Percentiles rank a stretch among this genome's conserved stretches.
These are phyloP conservation scores for Leptopilina syphax DNA, from an alignment of 2,888 invertebrate species.

Conservation along the genomic window DNA sequence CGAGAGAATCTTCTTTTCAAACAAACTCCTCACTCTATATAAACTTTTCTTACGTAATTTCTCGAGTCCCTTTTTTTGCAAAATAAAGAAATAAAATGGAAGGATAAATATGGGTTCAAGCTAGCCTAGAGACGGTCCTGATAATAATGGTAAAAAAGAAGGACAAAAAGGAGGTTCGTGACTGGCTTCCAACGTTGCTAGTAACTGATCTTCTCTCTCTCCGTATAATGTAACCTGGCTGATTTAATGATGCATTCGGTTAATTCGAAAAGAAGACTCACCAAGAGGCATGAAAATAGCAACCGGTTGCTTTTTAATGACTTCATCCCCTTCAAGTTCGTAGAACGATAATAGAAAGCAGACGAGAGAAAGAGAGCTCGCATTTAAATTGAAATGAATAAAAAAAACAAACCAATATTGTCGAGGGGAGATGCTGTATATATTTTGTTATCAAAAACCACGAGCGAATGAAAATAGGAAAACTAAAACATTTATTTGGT, in stretches of 20 bases:
- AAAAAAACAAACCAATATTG: background rate
- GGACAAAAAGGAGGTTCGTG: slow-evolving; percentile 14
- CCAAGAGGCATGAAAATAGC: slow-evolving; percentile 34
- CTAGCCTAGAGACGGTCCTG: slow-evolving; percentile 28
- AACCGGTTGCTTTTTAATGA: slow-evolving; percentile 39
- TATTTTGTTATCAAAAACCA: background rate
- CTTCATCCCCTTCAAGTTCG: slow-evolving; percentile 31
- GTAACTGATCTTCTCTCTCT: background rate
- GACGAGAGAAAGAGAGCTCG: background rate
- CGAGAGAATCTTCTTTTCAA: slow-evolving; percentile 5
- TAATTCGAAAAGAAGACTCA: slow-evolving; percentile 25
- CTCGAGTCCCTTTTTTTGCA: background rate
- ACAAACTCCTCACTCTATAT: background rate
- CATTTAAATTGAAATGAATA: slow-evolving; percentile 25
- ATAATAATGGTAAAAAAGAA: background rate
- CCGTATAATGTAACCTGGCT: slow-evolving; percentile 14
- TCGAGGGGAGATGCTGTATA: background rate
- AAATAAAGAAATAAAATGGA: no score
- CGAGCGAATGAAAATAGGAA: background rate
- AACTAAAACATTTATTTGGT: no score
- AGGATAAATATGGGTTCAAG: background rate
- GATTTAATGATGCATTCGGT: slow-evolving; percentile 18
- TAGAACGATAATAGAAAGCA: slow-evolving; percentile 33
- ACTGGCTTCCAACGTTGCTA: slow-evolving; percentile 18
- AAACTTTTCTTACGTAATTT: slow-evolving; percentile 25